Evolutionary conservation across 2,797 vertebrate species (phyloP).

Genomic region (Neomorphus geoffroyi): DNA sequence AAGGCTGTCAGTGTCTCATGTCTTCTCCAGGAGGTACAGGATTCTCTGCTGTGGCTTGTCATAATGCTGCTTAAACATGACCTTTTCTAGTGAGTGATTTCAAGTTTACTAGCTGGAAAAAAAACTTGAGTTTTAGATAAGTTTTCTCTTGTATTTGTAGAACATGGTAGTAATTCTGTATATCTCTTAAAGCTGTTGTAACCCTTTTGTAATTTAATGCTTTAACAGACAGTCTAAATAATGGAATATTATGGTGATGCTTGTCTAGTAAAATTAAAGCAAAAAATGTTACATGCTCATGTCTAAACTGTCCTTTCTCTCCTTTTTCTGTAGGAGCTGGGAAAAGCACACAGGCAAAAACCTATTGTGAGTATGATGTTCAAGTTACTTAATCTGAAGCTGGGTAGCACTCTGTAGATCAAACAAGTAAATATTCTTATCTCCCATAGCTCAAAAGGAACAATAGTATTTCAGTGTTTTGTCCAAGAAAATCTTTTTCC

Average conservation of each 20-base stretch:
- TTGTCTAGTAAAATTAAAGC: background rate
- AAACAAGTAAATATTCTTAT: background rate
- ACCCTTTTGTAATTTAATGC: background rate
- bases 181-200: background rate
- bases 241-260: background rate
- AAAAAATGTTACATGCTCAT: background rate
- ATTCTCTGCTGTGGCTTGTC: background rate
- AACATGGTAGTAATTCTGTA: background rate
- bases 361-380: slow-evolving; percentile 72
- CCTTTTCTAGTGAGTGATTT: background rate
- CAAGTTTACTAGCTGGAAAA: background rate
- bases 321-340: slow-evolving; percentile 68
- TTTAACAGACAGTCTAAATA: background rate
- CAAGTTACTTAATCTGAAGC: background rate
- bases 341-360: slow-evolving; percentile 73
- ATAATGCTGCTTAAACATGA: background rate
- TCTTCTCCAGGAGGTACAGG: background rate
- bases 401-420: background rate
- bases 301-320: background rate
- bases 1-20: background rate
- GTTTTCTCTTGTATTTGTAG: background rate
- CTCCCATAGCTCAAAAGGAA: background rate
- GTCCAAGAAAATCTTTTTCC: background rate
- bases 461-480: background rate
- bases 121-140: background rate